Conservation (phyloP, 1,140 invertebrate genomes). For the Venustaconcha ellipsiformis region DNA sequence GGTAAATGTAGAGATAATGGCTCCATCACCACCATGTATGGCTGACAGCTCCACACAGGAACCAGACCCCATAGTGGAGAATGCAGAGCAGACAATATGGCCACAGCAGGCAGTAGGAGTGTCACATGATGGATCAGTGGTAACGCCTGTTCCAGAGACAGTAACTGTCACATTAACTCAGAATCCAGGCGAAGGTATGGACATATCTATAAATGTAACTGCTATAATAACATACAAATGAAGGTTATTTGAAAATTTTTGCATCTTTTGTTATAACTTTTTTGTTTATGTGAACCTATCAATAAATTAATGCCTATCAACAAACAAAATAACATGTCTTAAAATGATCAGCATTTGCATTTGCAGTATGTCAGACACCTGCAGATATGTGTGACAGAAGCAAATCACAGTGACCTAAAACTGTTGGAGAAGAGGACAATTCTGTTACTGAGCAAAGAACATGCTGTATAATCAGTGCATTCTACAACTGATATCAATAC, state of each 20-base stretch:
- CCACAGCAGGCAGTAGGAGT: conserved; percentile 22
- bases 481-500: too few species aligned
- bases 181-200: conserved; percentile 60
- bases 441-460: too few species aligned
- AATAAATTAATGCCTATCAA: background rate
- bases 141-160: conserved; percentile 55
- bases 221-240: background rate
- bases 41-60: background rate
- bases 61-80: conserved; percentile 11
- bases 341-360: too few species aligned
- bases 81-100: conserved; percentile 36
- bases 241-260: background rate
- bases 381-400: too few species aligned
- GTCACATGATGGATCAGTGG: conserved; percentile 5
- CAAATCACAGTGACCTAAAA: too few species aligned
- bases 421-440: too few species aligned
- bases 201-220: background rate
- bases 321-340: too few species aligned
- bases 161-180: conserved; percentile 68
- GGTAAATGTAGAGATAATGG: conserved; percentile 39
- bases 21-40: conserved; percentile 11
- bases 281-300: background rate
- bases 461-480: too few species aligned
- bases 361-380: too few species aligned
- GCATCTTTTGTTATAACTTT: too few species aligned